Evolutionary conservation across 2,113 vertebrate genomes (phyloP), one percentile per base, ranked within the genome.

Genomic region (Cyprinus carpio): DNA sequence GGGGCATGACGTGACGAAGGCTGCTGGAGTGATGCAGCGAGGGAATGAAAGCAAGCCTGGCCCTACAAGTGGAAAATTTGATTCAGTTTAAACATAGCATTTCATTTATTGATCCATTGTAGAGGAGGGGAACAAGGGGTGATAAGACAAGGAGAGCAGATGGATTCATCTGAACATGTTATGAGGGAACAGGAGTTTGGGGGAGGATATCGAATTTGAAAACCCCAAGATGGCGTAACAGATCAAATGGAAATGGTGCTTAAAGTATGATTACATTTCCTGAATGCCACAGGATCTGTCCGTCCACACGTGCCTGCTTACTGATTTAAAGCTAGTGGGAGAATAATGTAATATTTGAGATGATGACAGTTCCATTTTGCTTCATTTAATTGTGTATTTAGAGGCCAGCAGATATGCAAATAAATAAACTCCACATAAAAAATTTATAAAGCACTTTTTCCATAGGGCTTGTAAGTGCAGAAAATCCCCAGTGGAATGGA

Each of bases 61-160:
- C 60, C 92, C 92, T 84, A 91, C 92, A 93, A 94, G 91, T 95
- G 94, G 93, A 93, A 95, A 94, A 95, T 95, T 92, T 93, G 90
- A 95, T 95, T 94, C 93, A 94, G 93, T 93, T 95, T 93, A 94
- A 94, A 95, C 92, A 92, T 93, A 91, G 92, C 94, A 91, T 92
- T 95, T 94, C 95, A 91, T 93, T 93, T 94, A 95, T 95, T 92
- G 95, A 95, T 95, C 92, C 9, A 85, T 87, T 49, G 86, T 76
- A 84, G 90, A 90, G 91, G 75, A 80, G 91, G 92, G 90, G n/a
- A 75, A 90, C 89, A 87, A 84, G 86, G 88, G 91, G 87, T 88
- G 87, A 87, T 90, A 92, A 91, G 90, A 92, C 84, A 88, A 92
- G 90, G 90, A 86, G 89, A 92, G 92, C 92, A 93, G 91, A 94